phyloP scores from a whole-genome alignment of 2,888 invertebrate genomes.

The Nemurella pictetii region DNA sequence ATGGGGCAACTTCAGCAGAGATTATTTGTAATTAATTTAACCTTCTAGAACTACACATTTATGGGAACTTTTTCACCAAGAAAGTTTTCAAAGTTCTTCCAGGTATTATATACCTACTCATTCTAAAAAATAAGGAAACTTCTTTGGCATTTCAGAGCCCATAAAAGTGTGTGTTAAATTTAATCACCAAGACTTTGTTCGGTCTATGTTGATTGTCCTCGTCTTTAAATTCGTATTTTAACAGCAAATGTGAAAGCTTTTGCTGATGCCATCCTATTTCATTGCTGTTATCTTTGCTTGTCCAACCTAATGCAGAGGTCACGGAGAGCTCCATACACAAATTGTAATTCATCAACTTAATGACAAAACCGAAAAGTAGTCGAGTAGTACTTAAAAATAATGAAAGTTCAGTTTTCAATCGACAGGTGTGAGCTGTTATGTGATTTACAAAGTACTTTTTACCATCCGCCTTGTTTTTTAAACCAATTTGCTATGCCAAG shows the following conservation, averaged over 20 bases:
- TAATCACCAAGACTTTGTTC: background rate
- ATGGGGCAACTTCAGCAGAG: background rate
- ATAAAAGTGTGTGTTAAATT: background rate
- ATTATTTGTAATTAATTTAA: background rate
- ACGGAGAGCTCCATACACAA: background rate
- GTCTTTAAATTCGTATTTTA: background rate
- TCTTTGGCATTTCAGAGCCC: background rate
- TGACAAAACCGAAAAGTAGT: background rate
- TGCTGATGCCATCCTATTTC: too few relatives aligned
- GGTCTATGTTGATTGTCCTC: too few relatives aligned
- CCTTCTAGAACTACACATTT: background rate
- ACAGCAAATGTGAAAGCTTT: background rate
- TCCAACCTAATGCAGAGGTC: background rate
- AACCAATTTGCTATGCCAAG: background rate
- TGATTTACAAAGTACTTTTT: constrained; percentile 27
- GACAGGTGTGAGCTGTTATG: constrained; percentile 52
- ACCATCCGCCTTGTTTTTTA: background rate
- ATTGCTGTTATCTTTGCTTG: background rate
- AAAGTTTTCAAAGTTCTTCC: background rate
- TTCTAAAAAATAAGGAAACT: background rate
- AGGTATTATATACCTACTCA: background rate
- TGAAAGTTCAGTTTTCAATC: background rate
- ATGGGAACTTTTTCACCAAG: background rate
- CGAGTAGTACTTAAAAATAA: background rate
- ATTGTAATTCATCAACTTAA: background rate